phyloP scores from a whole-genome alignment of 1,140 invertebrate genomes.

The Onthophagus taurus region DNA sequence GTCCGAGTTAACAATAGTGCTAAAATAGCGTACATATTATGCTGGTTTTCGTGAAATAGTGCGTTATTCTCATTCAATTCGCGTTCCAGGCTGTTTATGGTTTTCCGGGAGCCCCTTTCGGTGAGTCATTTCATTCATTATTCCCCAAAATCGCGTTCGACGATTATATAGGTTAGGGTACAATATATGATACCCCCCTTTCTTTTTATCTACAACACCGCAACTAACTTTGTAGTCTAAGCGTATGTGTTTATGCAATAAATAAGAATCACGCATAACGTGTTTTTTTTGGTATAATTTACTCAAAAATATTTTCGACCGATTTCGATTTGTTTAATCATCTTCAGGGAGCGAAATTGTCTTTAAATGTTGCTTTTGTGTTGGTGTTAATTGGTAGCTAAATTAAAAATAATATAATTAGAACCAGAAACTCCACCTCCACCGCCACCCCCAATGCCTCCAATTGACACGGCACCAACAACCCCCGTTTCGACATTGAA shows the following conservation, averaged over 20 bases:
- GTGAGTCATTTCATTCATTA: constrained; percentile 9
- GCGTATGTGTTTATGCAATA: not conserved
- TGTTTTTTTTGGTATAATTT: not conserved
- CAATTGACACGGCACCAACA: constrained; percentile 10
- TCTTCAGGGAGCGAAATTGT: no score
- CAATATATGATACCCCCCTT: no score
- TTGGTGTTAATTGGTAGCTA: no score
- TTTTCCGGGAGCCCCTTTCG: constrained; percentile 4
- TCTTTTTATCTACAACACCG: no score
- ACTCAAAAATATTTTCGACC: not conserved
- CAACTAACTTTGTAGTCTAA: no score
- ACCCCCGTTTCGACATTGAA: constrained; percentile 13
- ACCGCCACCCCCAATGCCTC: constrained; percentile 19
- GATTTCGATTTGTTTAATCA: not conserved
- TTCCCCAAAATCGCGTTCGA: not conserved
- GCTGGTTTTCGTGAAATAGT: constrained; percentile 9
- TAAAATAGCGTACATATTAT: constrained; percentile 4
- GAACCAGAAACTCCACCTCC: no score
- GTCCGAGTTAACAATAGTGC: not conserved
- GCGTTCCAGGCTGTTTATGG: not conserved
- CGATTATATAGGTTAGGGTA: constrained; percentile 3
- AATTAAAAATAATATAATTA: no score
- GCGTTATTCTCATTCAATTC: not conserved
- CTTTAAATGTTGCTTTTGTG: no score
- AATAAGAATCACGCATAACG: not conserved